phyloP scores from a whole-genome alignment of 1,140 invertebrate species.

The Bilobella aurantiaca region DNA sequence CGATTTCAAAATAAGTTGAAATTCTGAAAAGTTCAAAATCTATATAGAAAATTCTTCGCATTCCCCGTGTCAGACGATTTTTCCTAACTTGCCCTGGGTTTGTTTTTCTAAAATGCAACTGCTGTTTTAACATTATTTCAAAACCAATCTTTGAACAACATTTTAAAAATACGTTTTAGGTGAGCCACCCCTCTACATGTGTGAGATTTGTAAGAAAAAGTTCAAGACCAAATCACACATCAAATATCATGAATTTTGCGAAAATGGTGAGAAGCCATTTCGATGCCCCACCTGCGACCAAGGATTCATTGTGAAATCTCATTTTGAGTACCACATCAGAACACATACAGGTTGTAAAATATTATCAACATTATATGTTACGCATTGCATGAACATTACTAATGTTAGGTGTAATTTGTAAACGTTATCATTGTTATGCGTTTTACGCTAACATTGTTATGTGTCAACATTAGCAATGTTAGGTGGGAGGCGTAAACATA shows the following conservation, averaged over 20 bases:
- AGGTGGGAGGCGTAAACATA: not conserved
- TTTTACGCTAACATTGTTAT: not conserved
- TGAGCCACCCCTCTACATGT: slow-evolving; percentile 38
- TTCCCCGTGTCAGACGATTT: no score
- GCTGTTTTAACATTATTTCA: no score
- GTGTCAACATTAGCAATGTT: not conserved
- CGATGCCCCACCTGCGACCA: slow-evolving; percentile 34
- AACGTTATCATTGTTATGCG: not conserved
- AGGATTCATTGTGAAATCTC: slow-evolving; percentile 35
- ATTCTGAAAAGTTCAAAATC: no score
- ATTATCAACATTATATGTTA: not conserved
- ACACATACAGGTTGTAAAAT: slow-evolving; percentile 42
- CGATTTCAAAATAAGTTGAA: no score
- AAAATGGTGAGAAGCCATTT: slow-evolving; percentile 33
- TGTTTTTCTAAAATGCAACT: no score
- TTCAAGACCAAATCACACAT: slow-evolving; percentile 47
- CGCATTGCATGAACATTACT: not conserved
- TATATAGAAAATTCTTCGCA: no score
- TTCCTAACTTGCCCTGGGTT: no score
- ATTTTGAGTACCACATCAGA: slow-evolving; percentile 34
- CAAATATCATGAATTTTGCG: slow-evolving; percentile 36
- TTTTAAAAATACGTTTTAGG: no score
- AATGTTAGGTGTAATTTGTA: not conserved
- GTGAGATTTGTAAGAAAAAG: slow-evolving; percentile 46
- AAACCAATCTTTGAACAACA: no score